A percentile compares a stretch with the other conserved stretches of the same genome.
Evolutionary conservation across 2,888 invertebrate genomes (phyloP).

Genomic region (Oscheius sp.): DNA sequence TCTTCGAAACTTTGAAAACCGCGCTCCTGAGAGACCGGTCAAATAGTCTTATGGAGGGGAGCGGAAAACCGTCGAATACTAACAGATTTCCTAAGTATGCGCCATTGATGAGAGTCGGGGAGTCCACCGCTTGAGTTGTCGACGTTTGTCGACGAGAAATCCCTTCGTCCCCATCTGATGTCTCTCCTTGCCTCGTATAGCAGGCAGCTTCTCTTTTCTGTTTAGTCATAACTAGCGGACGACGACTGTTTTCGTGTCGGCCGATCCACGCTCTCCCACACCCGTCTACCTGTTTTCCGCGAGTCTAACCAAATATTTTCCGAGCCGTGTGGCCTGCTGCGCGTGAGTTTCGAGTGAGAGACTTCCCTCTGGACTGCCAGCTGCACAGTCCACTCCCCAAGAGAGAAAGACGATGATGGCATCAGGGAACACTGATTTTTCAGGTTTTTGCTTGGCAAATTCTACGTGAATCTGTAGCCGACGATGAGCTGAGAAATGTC

Average conservation of each 20-base stretch:
- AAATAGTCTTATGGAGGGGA: neutral
- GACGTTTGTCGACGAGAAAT: no score
- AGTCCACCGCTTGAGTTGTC: no score
- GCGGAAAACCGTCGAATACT: no score
- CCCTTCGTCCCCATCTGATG: no score
- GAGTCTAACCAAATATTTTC: slow-evolving; percentile 37
- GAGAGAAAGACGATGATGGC: neutral
- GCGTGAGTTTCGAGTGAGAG: slow-evolving; percentile 30
- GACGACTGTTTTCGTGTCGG: slow-evolving; percentile 28
- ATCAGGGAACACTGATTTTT: slow-evolving; percentile 29
- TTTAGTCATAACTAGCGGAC: neutral
- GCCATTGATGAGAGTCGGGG: no score
- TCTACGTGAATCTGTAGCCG: slow-evolving; percentile 72
- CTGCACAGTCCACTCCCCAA: slow-evolving; percentile 16
- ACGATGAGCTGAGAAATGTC: slow-evolving; percentile 70
- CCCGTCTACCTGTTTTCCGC: slow-evolving; percentile 38
- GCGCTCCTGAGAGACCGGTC: neutral
- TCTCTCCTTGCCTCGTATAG: no score
- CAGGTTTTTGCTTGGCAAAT: slow-evolving; percentile 73
- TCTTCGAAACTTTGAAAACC: slow-evolving; percentile 18
- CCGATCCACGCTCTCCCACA: slow-evolving; percentile 21
- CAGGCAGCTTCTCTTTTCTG: neutral
- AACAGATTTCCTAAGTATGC: no score
- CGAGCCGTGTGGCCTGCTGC: slow-evolving; percentile 35
- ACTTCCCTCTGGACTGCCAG: slow-evolving; percentile 12